Conservation (phyloP, 2,113 vertebrate genomes). For the Mohoua ochrocephala region DNA sequence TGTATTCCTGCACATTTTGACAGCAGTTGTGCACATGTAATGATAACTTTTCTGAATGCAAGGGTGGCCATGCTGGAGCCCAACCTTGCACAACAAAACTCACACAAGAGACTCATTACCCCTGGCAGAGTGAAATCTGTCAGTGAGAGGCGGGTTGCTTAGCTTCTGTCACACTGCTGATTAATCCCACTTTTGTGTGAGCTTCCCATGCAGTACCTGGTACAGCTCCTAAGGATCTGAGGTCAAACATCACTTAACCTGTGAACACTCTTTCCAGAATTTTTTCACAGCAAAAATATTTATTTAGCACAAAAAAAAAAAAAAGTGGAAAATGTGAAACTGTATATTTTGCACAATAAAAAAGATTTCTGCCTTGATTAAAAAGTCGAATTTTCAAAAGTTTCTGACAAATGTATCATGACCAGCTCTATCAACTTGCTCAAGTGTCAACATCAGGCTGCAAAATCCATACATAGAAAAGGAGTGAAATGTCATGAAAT, state of each 20-base stretch:
- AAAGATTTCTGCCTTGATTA: neutral
- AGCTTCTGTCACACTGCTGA: neutral
- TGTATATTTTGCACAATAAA: neutral
- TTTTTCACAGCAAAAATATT: neutral
- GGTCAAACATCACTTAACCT: neutral
- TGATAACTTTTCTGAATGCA: neutral
- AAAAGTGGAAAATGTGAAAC: neutral
- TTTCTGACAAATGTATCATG: neutral
- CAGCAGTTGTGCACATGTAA: neutral
- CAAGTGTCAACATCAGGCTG: neutral
- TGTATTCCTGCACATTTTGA: constrained; percentile 18
- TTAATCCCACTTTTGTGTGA: neutral
- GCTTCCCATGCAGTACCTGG: fast-evolving
- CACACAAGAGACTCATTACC: neutral
- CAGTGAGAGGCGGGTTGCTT: neutral
- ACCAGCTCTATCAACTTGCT: neutral
- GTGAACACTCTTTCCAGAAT: neutral
- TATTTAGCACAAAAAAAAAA: neutral
- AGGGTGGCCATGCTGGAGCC: neutral
- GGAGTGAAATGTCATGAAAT: neutral
- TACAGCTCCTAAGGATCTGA: neutral
- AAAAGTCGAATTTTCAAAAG: neutral
- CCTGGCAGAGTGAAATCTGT: neutral
- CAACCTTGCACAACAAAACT: neutral
- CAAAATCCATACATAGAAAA: neutral